Base-by-base conservation (phyloP, 2,888 invertebrate genomes). In the Liopterus haemorrhoidalis region DNA sequence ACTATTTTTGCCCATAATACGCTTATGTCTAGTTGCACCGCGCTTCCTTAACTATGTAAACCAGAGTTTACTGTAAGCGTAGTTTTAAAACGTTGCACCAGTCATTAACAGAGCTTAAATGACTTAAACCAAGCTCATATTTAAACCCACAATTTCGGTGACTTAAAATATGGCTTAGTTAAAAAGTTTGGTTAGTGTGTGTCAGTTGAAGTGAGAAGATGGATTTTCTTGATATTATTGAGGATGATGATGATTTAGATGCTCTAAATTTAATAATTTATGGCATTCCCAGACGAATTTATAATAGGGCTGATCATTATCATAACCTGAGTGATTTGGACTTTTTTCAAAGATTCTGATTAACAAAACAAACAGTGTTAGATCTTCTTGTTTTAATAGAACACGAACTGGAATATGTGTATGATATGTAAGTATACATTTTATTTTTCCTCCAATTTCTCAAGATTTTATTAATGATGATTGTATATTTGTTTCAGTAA, bases 241-340 rank as follows among this genome's bases (percentile, higher is more conserved):
- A 38, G 9, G 38, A 38, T 16, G 25, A 38, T 16, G 38, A 38
- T 38, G 19, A 38, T 38, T 38, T 38, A 15, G 38, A 38, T 15
- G 25, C 27, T 38, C 27, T 38, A n/a, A 27, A 38, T 25, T 25
- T 38, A 38, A 27, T 24, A 27, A 15, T 38, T 27, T 24, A 25
- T 38, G 38, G 38, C n/a, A 38, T 38, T 18, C 38, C 27, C 15
- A n/a, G 38, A 5, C 24, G 24, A 38, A 15, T 38, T 11, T 27
- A 38, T 27, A 38, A 18, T 12, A 27, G 38, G 12, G 38, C 38
- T 16, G 38, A 38, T 11, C 37, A 37, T 37, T 37, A 14, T 37
- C 11, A 24, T 14, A 24, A 6, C 11, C 9, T n/a, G 8, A 12
- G 24, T 3, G 37, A 22, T 14, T 14, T 31, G 4, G 14, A 31